Evolutionary conservation across 1,140 invertebrate species (phyloP), one percentile per base, ranked within the genome.

Genomic region (Batillaria attramentaria): DNA sequence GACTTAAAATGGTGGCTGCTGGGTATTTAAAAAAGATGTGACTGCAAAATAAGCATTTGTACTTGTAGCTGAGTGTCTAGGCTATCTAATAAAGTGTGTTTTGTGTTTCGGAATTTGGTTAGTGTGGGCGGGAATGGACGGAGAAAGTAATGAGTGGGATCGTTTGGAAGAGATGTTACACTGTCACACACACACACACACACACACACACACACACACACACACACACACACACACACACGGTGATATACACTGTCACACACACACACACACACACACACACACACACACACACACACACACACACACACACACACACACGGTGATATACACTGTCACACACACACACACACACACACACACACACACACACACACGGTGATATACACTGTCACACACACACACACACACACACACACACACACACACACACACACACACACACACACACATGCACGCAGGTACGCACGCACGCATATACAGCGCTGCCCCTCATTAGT

Each of bases 141-240:
- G 5, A 16, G 10, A 62, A 16, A 62, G 6, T 8, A 28, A 62
- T 62, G n/a, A 62, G 28, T 62, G 10, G 28, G 28, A n/a, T 62
- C 18, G 13, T n/a, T 6, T n/a, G 10, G n/a, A 62, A 16, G 57
- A 62, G 8, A 18, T 13, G 18, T 13, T 28, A 16, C 57, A 16
- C 57, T 13, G 18, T n/a, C 57, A 62, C n/a, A 28, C n/a, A 28
- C 10, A 62, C 10, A 13, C n/a, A n/a, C 62, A 66, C 28, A 66
- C 31, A 35, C 31, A 35, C 13, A 66, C 62, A 16, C 57, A 62
- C 57, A 62, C 57, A 62, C 57, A 62, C 57, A 62, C 57, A 62
- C 57, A 62, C 57, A 28, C 57, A 62, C 57, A 62, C 57, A 62
- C 57, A 62, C 28, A 37, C 33, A 66, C 65, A 66, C 65, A 66